Evolutionary conservation across 2,113 vertebrate genomes (phyloP).

Genomic region (Ia io): DNA sequence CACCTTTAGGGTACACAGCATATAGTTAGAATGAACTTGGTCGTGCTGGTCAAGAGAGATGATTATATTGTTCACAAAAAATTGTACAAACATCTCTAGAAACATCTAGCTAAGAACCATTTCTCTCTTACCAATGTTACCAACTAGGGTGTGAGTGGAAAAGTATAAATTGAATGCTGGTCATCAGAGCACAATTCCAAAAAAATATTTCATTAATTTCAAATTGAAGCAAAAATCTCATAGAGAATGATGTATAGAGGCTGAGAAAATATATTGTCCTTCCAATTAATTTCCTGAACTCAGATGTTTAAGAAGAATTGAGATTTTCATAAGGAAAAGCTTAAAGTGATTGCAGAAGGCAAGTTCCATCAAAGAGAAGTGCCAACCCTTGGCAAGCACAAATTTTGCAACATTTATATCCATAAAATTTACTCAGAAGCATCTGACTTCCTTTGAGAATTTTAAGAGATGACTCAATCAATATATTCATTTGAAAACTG

Average conservation of each 20-base stretch:
- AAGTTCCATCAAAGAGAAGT: slow-evolving; percentile 40
- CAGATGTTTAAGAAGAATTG: background rate
- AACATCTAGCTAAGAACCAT: background rate
- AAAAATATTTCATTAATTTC: slow-evolving; percentile 28
- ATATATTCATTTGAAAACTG: slow-evolving; percentile 69
- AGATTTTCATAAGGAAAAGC: slow-evolving; percentile 57
- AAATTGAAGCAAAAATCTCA: slow-evolving; percentile 30
- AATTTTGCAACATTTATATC: slow-evolving; percentile 53
- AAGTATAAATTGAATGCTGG: background rate
- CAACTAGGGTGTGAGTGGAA: background rate
- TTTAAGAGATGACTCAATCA: slow-evolving; percentile 74
- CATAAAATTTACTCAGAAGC: slow-evolving; percentile 59
- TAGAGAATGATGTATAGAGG: background rate
- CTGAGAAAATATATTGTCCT: slow-evolving; percentile 4
- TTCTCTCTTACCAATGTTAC: background rate
- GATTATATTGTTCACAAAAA: background rate
- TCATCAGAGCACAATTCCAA: background rate
- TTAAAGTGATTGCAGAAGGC: slow-evolving; percentile 43
- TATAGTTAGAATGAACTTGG: background rate
- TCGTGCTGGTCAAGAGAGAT: background rate
- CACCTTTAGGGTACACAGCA: background rate
- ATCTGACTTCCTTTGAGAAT: slow-evolving; percentile 62
- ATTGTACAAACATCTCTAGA: background rate
- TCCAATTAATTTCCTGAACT: slow-evolving; percentile 43
- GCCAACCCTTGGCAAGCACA: slow-evolving; percentile 52